Evolutionary conservation across 2,797 vertebrate genomes (phyloP), one percentile per base, ranked within the genome.

Genomic region (Cephalopachus bancanus): DNA sequence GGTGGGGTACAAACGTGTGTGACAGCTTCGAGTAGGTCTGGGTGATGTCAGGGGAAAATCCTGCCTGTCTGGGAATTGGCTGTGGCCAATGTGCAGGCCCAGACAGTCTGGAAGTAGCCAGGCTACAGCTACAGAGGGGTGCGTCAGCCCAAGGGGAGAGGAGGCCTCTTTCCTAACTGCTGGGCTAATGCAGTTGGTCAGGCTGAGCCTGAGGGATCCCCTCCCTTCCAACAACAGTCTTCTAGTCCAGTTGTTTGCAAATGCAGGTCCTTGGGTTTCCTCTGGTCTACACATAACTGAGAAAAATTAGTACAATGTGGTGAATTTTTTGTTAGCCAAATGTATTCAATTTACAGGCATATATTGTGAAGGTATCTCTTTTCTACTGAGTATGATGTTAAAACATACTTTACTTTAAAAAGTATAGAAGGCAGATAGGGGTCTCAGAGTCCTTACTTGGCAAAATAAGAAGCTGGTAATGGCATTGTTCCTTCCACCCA

Each of bases 341-440:
- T 86, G 67, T 83, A 59, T 92, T 75, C 44, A 51, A 19, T 67
- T 62, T 92, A 37, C 7, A 55, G 65, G 33, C 72, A 88, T 75
- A n/a, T 62, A 59, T 84, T 86, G 75, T 75, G 53, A 90, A 87
- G 87, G 79, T 26, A 74, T 57, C 95, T 95, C 24, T 53, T 94
- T 79, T 60, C 86, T 84, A 87, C 64, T 87, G 44, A 62, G 30
- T 88, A 94, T 87, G 84, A 71, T 92, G 79, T 76, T 83, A 76
- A 94, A 93, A 86, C 17, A 83, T 57, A n/a, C 71, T 85, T 90
- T 12, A 3, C 44, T 71, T 88, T 30, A 11, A 65, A 51, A 12
- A 74, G 37, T 22, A 78, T 74, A 75, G 57, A 90, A 78, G 20
- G n/a, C 90, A 97, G 69, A 80, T 75, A 74, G n/a, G 24, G 59